Evolutionary conservation across 1,140 invertebrate species (phyloP), one percentile per base, ranked within the genome.

Genomic region (Stenopsyche tienmushanensis): DNA sequence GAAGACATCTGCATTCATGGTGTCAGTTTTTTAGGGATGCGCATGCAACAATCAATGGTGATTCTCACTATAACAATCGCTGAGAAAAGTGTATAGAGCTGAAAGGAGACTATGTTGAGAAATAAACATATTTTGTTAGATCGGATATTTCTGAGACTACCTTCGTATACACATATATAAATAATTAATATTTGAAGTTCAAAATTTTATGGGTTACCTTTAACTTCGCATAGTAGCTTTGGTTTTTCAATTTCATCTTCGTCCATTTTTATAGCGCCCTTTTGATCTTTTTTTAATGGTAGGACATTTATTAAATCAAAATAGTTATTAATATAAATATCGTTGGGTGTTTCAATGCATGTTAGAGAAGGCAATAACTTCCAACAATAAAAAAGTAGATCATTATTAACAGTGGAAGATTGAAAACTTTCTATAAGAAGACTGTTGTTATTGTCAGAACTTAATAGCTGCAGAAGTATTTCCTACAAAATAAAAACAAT

Each of bases 241-340:
- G 75, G 72, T 23, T 78, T 75, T 34, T 78, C 76, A 5, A 72
- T 68, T 7, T 71, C 26, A 45, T 72, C 55, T 15, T 73, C 71
- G 72, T 72, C 71, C 47, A 58, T 44, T 47, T 76, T 80, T 17
- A 44, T 66, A 39, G 78, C 78, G 3, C 41, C 62, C 3, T 78
- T 76, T 1, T 72, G 73, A 15, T 84, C 82, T 72, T 83, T 82
- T 29, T 76, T 75, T 3, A 84, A 71, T 69, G 82, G 74, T 60
- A 89, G 72, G 74, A 84, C 84, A 72, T 89, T 83, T 24, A 91
- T 71, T 15, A 92, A 74, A 55, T 85, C 81, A 23, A 92, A 75
- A 70, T 88, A 86, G 77, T 91, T 92, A 62, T 85, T 80, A 59
- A 90, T 85, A 72, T 88, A 89, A 41, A 80, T 73, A 66, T 85